A percentile compares a stretch with the other conserved stretches of the same genome.
Conservation (phyloP, 2,797 vertebrate species). For the Nyctalus aviator region DNA sequence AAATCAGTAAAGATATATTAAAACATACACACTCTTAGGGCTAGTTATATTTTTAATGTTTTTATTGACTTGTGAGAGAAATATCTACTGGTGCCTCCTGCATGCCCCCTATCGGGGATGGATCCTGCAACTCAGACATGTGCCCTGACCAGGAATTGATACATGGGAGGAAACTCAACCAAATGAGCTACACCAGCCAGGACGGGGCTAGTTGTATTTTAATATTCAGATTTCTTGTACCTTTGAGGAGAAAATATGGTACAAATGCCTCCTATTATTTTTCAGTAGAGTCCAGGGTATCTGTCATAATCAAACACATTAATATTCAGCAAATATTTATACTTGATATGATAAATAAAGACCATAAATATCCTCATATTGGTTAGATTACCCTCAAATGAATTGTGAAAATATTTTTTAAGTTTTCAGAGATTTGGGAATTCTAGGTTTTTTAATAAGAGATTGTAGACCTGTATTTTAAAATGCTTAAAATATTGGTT, state of each 20-base stretch:
- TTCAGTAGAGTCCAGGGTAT: neutral
- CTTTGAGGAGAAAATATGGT: constrained; percentile 23
- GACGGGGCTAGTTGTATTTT: neutral
- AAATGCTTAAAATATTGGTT: constrained; percentile 62
- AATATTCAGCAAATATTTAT: constrained; percentile 17
- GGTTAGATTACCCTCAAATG: neutral
- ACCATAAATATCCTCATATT: neutral
- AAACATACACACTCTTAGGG: neutral
- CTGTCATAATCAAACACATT: neutral
- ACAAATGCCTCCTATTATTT: neutral
- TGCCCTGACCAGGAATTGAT: neutral
- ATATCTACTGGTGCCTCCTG: neutral
- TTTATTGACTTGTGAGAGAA: neutral
- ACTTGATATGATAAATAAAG: neutral
- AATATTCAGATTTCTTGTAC: neutral
- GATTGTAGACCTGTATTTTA: constrained; percentile 1
- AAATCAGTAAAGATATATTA: too few species aligned
- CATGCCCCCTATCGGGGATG: neutral
- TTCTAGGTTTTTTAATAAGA: constrained; percentile 36
- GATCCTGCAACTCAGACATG: neutral
- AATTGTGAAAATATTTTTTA: neutral
- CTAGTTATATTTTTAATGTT: neutral
- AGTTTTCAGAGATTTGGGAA: constrained; percentile 5
- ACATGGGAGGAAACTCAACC: neutral
- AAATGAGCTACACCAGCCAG: neutral